Percentiles rank a stretch among this genome's conserved stretches.
Conservation (phyloP, 2,113 vertebrate genomes). For the Xenotilapia caudafasciata region DNA sequence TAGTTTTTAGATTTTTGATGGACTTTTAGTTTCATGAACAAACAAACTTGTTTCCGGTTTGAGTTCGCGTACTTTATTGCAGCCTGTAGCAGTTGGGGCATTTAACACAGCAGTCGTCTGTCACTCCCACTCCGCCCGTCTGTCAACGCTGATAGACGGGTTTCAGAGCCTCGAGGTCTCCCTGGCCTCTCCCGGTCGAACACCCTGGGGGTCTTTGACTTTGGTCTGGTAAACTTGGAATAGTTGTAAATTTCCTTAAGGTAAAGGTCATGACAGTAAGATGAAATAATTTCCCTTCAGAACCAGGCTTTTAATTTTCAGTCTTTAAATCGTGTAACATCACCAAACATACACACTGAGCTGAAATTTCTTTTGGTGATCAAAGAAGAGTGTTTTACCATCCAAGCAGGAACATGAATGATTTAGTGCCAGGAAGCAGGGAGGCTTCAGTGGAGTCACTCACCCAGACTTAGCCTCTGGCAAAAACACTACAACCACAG, state of each 20-base stretch:
- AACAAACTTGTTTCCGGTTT: neutral
- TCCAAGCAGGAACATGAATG: slow-evolving; percentile 24
- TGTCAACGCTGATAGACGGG: neutral
- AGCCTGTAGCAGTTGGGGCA: neutral
- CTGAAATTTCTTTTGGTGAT: neutral
- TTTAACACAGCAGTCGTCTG: neutral
- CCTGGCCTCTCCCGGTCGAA: neutral
- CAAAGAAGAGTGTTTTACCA: neutral
- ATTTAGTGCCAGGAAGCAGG: slow-evolving; percentile 11
- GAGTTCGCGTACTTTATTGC: neutral
- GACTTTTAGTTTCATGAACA: slow-evolving; percentile 6
- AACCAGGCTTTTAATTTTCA: neutral
- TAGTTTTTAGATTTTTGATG: neutral
- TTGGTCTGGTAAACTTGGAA: neutral
- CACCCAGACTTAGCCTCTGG: neutral
- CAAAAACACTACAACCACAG: neutral
- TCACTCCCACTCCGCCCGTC: neutral
- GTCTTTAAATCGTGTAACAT: neutral
- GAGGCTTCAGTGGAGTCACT: neutral
- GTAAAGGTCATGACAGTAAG: neutral
- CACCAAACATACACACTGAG: neutral
- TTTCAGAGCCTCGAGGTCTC: neutral
- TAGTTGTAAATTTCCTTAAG: neutral
- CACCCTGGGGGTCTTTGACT: neutral
- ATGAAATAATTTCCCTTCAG: neutral